Evolutionary conservation across 2,113 vertebrate species (phyloP).

Genomic region (Notechis scutatus): DNA sequence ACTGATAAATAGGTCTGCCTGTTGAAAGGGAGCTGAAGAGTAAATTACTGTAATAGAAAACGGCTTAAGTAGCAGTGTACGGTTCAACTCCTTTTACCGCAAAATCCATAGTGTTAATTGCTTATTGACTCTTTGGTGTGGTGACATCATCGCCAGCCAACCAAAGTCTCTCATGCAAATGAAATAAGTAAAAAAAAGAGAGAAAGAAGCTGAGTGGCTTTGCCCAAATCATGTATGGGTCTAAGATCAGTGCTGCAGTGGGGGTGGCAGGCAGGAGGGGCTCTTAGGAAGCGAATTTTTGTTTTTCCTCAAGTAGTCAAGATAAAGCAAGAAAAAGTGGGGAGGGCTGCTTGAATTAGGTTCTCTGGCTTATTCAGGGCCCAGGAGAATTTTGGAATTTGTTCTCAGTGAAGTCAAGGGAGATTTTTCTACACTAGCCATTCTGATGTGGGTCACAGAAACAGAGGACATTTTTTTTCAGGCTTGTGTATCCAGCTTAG

Average conservation of each 20-base stretch:
- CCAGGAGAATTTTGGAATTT: background rate
- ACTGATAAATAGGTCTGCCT: conserved; percentile 44
- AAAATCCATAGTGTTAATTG: conserved; percentile 71
- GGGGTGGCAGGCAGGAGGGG: background rate
- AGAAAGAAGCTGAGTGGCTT: conserved; percentile 17
- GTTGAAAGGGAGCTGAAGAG: conserved; percentile 53
- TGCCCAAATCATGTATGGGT: conserved; percentile 16
- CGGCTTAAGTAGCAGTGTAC: conserved; percentile 57
- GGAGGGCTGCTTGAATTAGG: background rate
- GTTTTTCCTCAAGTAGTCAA: background rate
- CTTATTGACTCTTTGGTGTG: conserved; percentile 68
- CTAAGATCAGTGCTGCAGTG: conserved; percentile 18
- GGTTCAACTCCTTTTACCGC: conserved; percentile 62
- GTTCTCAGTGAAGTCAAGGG: background rate
- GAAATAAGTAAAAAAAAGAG: conserved; percentile 11
- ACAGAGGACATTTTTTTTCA: background rate
- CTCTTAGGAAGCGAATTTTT: background rate
- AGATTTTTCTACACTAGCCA: conserved; percentile 1
- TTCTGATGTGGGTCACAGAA: background rate
- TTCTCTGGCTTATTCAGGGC: background rate
- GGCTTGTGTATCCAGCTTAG: background rate
- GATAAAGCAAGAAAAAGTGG: background rate
- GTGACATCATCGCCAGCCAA: conserved; percentile 77
- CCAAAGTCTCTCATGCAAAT: conserved; percentile 42
- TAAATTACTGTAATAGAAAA: conserved; percentile 65